Evolutionary conservation across 2,888 invertebrate species (phyloP).

Genomic region (Cephonodes hylas): DNA sequence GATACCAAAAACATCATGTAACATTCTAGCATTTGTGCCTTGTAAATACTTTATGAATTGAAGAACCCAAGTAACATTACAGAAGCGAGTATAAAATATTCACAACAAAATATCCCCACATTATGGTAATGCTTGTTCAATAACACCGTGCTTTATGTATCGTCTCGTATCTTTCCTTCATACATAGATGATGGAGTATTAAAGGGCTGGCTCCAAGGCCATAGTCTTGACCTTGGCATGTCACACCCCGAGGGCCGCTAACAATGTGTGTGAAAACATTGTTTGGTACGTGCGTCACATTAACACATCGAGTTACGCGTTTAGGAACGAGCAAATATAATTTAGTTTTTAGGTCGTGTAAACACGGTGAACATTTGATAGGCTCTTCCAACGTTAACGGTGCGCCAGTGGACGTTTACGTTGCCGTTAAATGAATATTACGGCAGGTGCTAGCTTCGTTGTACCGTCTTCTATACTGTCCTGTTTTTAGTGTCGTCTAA

Average conservation of each 20-base stretch:
- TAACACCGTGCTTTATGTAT: not conserved
- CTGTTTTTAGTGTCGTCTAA: not conserved
- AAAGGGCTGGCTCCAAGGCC: not conserved
- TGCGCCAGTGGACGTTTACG: not conserved
- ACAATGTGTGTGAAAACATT: not conserved
- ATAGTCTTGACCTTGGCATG: constrained; percentile 2
- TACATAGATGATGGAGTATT: not conserved
- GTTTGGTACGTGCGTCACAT: not conserved
- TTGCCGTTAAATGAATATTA: not conserved
- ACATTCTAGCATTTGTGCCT: too few relatives aligned
- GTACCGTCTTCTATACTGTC: not conserved
- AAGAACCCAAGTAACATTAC: not conserved
- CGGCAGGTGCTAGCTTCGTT: not conserved
- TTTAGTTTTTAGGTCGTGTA: constrained; percentile 3
- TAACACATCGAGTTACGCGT: not conserved
- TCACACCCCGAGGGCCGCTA: not conserved
- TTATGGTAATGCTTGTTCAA: not conserved
- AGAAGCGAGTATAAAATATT: not conserved
- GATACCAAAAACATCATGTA: too few relatives aligned
- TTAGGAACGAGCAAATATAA: constrained; percentile 1
- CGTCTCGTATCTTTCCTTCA: not conserved
- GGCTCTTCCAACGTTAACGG: not conserved
- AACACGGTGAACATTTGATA: not conserved
- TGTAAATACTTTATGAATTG: not conserved
- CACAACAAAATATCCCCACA: not conserved